These are phyloP conservation scores for Matsumyia berberina DNA, from an alignment of 2,888 invertebrate species.

Conservation along the genomic window DNA sequence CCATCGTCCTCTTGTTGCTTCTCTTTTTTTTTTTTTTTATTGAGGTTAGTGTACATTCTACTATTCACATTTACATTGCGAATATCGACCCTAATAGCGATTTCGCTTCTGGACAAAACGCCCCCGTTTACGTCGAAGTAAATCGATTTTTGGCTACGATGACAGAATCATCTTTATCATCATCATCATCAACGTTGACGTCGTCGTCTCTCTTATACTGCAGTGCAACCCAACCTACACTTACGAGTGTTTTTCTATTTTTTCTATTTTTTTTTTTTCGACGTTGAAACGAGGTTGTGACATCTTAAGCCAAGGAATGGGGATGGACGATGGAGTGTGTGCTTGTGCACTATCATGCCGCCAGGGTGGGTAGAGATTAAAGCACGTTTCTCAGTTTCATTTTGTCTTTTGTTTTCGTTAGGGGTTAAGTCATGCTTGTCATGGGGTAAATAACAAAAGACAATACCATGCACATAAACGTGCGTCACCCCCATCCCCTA, in stretches of 20 bases:
- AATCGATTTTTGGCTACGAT: slow-evolving; percentile 18
- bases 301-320: slow-evolving; percentile 19
- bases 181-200: slow-evolving; percentile 9
- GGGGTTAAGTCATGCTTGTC: slow-evolving; percentile 14
- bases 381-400: slow-evolving; percentile 28
- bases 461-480: not conserved
- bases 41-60: slow-evolving; percentile 12
- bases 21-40: slow-evolving; percentile 6
- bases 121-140: slow-evolving; percentile 4
- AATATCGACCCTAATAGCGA: not conserved
- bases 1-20: not conserved
- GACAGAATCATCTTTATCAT: slow-evolving; percentile 42
- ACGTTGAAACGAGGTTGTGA: slow-evolving; percentile 36
- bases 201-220: slow-evolving; percentile 8
- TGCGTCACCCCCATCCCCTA: too few species aligned
- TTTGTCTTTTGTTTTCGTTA: slow-evolving; percentile 11
- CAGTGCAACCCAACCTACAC: slow-evolving; percentile 1
- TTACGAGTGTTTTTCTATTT: not conserved
- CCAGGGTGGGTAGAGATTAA: slow-evolving; percentile 27
- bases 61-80: slow-evolving; percentile 6
- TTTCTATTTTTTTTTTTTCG: not conserved
- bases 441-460: not conserved
- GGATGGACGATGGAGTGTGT: not conserved
- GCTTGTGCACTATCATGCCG: slow-evolving; percentile 1
- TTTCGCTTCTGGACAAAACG: not conserved